Conservation (phyloP, 2,888 invertebrate genomes). For the Nomada flava region DNA sequence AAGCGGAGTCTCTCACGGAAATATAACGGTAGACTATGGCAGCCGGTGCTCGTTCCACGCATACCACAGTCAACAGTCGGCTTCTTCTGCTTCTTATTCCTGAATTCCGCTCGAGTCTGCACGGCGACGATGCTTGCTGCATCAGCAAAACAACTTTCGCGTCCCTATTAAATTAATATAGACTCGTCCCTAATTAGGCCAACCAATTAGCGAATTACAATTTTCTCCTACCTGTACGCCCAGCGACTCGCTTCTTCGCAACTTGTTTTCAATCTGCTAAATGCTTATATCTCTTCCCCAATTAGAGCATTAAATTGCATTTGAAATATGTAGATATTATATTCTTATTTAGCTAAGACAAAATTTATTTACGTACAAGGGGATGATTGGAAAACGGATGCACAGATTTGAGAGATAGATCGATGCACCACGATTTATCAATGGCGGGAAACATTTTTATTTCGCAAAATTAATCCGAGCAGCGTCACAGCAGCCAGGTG, state of each 20-base stretch:
- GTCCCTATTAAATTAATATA: slow-evolving; percentile 50
- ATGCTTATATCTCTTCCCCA: not conserved
- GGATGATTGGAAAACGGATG: slow-evolving; percentile 21
- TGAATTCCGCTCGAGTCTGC: slow-evolving; percentile 61
- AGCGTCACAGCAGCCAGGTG: slow-evolving; percentile 2
- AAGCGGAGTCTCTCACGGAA: slow-evolving; percentile 57
- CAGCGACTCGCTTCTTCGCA: not conserved
- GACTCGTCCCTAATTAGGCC: slow-evolving; percentile 28
- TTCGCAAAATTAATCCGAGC: slow-evolving; percentile 31
- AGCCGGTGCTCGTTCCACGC: slow-evolving; percentile 63
- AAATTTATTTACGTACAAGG: not conserved
- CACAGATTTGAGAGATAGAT: slow-evolving; percentile 3
- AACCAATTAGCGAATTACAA: slow-evolving; percentile 38
- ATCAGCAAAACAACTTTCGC: slow-evolving; percentile 39
- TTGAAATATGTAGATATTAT: too few species aligned
- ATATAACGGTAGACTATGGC: slow-evolving; percentile 69
- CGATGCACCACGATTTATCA: slow-evolving; percentile 19
- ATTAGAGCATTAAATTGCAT: too few species aligned
- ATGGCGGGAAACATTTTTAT: slow-evolving; percentile 24
- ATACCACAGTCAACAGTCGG: slow-evolving; percentile 47
- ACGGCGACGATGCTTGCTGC: slow-evolving; percentile 25
- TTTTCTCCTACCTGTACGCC: not conserved
- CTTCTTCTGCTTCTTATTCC: slow-evolving; percentile 57
- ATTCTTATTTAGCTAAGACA: not conserved
- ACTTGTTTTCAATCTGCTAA: not conserved